Base-by-base conservation (phyloP, 2,888 invertebrate genomes). In the Hofmannophila pseudospretella region DNA sequence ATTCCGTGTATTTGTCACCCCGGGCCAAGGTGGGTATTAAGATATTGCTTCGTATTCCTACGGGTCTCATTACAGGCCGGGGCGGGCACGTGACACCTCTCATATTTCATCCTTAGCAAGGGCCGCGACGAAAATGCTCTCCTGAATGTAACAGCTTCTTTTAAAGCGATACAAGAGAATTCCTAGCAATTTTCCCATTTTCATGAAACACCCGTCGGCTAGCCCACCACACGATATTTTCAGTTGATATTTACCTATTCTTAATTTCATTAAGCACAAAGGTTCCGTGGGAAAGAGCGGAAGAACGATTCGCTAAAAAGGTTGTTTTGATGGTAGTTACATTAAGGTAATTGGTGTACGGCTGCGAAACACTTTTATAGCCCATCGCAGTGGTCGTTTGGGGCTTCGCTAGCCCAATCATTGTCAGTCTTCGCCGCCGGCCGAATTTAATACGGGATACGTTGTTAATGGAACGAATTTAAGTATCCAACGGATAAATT, bases 21-120 rank as follows among this genome's bases (percentile, higher is more conserved):
- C 60, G 62, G 69, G 69, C 71, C 68, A 64, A 64, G 76, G 71
- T 67, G 61, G 70, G 73, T 85, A 82, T 84, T 84, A 86, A 78
- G 85, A 84, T 82, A 85, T 85, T 85, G 80, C 82, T 75, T 67
- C 69, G 70, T 79, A 79, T 76, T 79, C 86, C 82, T 70, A 52
- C 51, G 82, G 80, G 85, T 57, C 82, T 86, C 85, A 79, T 85
- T 82, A 85, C 67, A 52, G 58, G 62, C 60, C 53, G 66, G 69
- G 67, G 71, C 59, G 68, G 63, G 67, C 59, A 65, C 64, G 58
- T 66, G 69, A 74, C 74, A 71, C 74, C 67, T 68, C 65, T 65
- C 72, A 84, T 82, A 80, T 82, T 77, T 84, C 71, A 82, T 76
- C 67, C 67, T 72, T 73, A 74, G 61, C 63, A 53, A 54, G 54